A percentile compares a stretch with the other conserved stretches of the same genome.
These are phyloP conservation scores for Dynastes tityus DNA, from an alignment of 2,888 invertebrate species.

Conservation along the genomic window DNA sequence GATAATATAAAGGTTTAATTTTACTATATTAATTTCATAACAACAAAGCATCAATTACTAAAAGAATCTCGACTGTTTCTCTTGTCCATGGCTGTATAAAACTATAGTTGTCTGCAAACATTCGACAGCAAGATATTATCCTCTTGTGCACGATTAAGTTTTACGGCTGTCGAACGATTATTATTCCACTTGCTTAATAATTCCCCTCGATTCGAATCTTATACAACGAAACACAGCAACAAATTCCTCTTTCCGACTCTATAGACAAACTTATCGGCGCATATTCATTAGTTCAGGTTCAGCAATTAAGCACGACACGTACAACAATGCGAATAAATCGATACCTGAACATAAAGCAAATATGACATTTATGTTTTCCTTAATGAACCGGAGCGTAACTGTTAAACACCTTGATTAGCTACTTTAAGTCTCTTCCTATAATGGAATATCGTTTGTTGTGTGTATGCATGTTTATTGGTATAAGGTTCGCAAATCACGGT, in stretches of 20 bases:
- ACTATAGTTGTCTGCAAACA: neutral
- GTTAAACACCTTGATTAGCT: slow-evolving; percentile 13
- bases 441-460: too few relatives aligned
- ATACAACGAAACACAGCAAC: slow-evolving; percentile 6
- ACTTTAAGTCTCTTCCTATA: neutral
- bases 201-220: slow-evolving; percentile 40
- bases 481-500: too few relatives aligned
- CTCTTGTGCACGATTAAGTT: slow-evolving; percentile 61
- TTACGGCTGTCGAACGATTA: slow-evolving; percentile 58
- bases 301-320: slow-evolving; percentile 33
- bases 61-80: slow-evolving; percentile 46
- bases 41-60: too few relatives aligned
- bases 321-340: too few relatives aligned
- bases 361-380: slow-evolving; percentile 8
- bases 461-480: neutral
- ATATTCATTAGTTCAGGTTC: slow-evolving; percentile 38
- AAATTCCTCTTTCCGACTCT: slow-evolving; percentile 39
- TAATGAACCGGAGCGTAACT: neutral
- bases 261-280: slow-evolving; percentile 41
- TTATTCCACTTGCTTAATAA: slow-evolving; percentile 50
- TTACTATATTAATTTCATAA: too few relatives aligned
- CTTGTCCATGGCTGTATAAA: neutral
- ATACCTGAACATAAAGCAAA: neutral
- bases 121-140: slow-evolving; percentile 50
- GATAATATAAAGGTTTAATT: too few relatives aligned